Percentiles rank a stretch among this genome's conserved stretches.
Evolutionary conservation across 2,888 invertebrate species (phyloP).

Genomic region (Galerucella nymphaeae): DNA sequence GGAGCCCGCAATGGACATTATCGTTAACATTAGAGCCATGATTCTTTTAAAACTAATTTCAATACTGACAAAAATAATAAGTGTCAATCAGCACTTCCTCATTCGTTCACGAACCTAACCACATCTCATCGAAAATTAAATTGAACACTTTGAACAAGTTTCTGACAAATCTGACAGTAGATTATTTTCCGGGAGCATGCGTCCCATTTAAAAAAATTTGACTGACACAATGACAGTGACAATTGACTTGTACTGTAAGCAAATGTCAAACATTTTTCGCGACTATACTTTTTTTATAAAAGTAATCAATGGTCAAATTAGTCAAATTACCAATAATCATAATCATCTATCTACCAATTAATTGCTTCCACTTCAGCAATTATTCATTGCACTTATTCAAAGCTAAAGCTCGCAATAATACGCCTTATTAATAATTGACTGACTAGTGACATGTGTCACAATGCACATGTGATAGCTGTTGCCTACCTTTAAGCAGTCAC

Average conservation of each 20-base stretch:
- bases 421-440: background rate
- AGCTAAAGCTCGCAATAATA: background rate
- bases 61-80: background rate
- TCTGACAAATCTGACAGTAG: background rate
- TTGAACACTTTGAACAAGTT: conserved; percentile 10
- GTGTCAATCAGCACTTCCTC: conserved; percentile 1
- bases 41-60: conserved; percentile 3
- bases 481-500: conserved; percentile 2
- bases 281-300: background rate
- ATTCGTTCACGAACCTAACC: conserved; percentile 17
- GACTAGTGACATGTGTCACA: background rate
- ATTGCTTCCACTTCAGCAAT: no score
- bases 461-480: background rate
- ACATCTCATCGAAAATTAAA: conserved; percentile 26
- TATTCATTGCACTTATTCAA: no score
- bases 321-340: no score
- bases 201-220: conserved; percentile 20
- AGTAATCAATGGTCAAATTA: no score
- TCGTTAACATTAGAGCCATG: conserved; percentile 49
- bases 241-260: no score
- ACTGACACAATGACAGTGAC: conserved; percentile 10
- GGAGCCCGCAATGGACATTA: conserved; percentile 72
- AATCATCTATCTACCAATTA: no score
- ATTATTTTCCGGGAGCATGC: conserved; percentile 19
- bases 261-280: background rate